These are phyloP conservation scores for Meteorus sp. DNA, from an alignment of 1,140 invertebrate species.

Conservation along the genomic window DNA sequence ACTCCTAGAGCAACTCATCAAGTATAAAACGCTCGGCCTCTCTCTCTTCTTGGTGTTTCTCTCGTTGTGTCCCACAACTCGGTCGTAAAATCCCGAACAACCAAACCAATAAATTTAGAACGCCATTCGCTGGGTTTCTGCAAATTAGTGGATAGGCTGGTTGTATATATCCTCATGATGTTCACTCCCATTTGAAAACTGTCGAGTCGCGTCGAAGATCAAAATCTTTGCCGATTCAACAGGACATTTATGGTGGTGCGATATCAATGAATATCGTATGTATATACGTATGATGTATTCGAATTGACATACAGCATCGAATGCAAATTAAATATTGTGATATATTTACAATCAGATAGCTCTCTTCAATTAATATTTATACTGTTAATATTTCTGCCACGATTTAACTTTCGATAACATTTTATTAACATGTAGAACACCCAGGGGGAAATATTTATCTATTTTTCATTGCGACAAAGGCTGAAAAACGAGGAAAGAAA, in stretches of 20 bases:
- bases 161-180: background rate
- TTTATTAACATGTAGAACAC: too few relatives aligned
- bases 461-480: too few relatives aligned
- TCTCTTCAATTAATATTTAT: too few relatives aligned
- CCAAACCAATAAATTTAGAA: conserved; percentile 40
- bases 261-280: conserved; percentile 15
- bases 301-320: too few relatives aligned
- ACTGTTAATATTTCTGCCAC: too few relatives aligned
- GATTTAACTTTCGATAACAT: too few relatives aligned
- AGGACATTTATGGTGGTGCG: conserved; percentile 8
- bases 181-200: background rate
- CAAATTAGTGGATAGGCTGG: conserved; percentile 18
- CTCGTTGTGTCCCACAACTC: conserved; percentile 8
- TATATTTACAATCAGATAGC: too few relatives aligned
- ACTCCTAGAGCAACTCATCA: too few relatives aligned
- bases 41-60: background rate
- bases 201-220: conserved; percentile 3
- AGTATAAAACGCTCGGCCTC: conserved; percentile 18
- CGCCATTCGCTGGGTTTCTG: conserved; percentile 26
- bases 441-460: too few relatives aligned
- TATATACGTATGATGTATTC: too few relatives aligned
- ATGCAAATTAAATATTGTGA: too few relatives aligned
- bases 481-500: too few relatives aligned
- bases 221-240: conserved; percentile 8
- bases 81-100: conserved; percentile 32